Evolutionary conservation across 2,888 invertebrate species (phyloP).

Genomic region (Pseudoips prasinana): DNA sequence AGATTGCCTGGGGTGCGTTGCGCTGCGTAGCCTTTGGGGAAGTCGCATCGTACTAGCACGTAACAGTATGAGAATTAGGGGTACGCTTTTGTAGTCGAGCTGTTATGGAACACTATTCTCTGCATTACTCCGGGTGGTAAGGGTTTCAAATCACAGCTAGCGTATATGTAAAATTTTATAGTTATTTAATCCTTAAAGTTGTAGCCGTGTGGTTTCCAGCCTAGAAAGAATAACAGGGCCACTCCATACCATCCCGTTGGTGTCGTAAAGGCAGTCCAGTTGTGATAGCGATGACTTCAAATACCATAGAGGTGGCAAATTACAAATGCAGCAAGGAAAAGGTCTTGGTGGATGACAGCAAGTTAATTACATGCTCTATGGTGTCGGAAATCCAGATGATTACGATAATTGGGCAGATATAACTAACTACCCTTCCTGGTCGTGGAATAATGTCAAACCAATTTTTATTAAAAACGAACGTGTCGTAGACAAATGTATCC

Average conservation of each 20-base stretch:
- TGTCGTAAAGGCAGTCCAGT: too few relatives aligned
- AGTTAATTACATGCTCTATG: constrained; percentile 74
- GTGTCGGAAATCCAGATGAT: constrained; percentile 53
- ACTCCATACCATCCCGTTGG: too few relatives aligned
- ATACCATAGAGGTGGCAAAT: constrained; percentile 6
- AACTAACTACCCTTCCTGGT: constrained; percentile 73
- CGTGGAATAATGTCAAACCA: constrained; percentile 64
- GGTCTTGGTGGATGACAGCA: constrained; percentile 78
- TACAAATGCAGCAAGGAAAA: constrained; percentile 72
- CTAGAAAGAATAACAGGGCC: constrained; percentile 10
- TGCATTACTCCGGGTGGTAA: too few relatives aligned
- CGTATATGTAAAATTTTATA: too few relatives aligned
- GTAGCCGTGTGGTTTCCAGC: constrained; percentile 16
- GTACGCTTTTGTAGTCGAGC: too few relatives aligned
- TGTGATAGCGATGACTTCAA: constrained; percentile 33
- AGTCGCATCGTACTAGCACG: too few relatives aligned
- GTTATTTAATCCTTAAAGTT: not conserved
- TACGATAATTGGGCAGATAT: constrained; percentile 71
- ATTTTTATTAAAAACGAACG: constrained; percentile 74
- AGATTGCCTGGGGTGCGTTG: too few relatives aligned
- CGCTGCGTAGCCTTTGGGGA: too few relatives aligned
- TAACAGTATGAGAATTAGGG: too few relatives aligned
- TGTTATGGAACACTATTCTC: too few relatives aligned
- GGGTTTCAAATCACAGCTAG: too few relatives aligned
- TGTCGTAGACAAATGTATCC: constrained; percentile 22